Evolutionary conservation across 2,113 vertebrate species (phyloP), one percentile per base, ranked within the genome.

Genomic region (Cricetomys ansorgei): DNA sequence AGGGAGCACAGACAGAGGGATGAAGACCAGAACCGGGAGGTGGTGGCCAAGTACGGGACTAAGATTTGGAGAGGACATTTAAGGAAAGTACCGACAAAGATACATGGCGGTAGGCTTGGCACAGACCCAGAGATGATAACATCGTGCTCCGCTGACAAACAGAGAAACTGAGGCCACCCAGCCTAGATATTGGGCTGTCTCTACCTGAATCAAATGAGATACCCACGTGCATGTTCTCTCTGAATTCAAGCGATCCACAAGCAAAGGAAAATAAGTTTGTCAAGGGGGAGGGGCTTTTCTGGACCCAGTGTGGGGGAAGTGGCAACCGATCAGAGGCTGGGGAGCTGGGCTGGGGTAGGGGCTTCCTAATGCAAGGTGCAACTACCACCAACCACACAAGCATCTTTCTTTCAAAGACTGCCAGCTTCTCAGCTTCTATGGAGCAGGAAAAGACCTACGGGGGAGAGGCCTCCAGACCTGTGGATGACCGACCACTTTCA

Each of bases 331-430:
- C 6, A 1, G 59, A 21, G 40, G 23, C 12, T 0, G 0, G 12
- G 7, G 19, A 29, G 7, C 72, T 40, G 21, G 0, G 1, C 15
- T 45, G 13, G 31, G n/a, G 37, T 29, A 5, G 4, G 37, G 29
- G 3, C 48, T 86, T 85, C 40, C 70, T 73, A 27, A 73, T 19
- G 5, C 45, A 53, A 17, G 29, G 12, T 16, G 0, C 4, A 2
- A 4, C 27, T 31, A 0, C 40, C 0, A 1, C 48, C 1, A 0
- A 8, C 40, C 25, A 2, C 27, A 3, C 13, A 8, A 34, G 29
- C 73, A 1, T 19, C 67, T 29, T 59, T 45, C 57, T 84, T 13
- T 2, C 11, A 69, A 48, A 67, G 62, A 48, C 12, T 0, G 9
- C 59, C 50, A 17, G 9, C 29, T 29, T 29, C 48, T 16, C 57